Base-by-base conservation (phyloP, 2,113 vertebrate genomes). In the Cyphotilapia sp. region DNA sequence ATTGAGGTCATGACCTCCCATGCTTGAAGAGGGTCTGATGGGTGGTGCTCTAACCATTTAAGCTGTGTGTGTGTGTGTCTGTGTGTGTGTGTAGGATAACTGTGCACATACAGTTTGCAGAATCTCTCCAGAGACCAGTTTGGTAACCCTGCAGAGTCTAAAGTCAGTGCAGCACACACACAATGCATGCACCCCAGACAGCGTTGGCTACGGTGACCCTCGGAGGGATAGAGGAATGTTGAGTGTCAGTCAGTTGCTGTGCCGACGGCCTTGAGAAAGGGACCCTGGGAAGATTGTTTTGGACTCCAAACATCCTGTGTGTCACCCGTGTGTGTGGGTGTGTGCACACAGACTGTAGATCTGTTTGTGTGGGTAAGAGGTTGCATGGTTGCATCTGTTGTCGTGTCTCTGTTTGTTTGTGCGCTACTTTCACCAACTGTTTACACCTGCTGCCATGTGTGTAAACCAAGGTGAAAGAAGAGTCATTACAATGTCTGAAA, bases 271-370 rank as follows among this genome's bases (percentile, higher is more conserved):
- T 93, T 96, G 95, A 95, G 91, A 95, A 93, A 91, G 88, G 89
- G 94, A 96, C 93, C 95, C 90, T 95, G 95, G 93, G 95, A 96
- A 95, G 94, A 92, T 88, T 35, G 47, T 89, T 85, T 91, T 94
- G 93, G 93, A 94, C 89, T 93, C 92, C 93, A 88, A 94, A 95
- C 95, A 94, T 95, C 95, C 95, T 95, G 95, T 95, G 93, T 95
- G 89, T 93, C 89, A 83, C 85, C 49, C 78, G 66, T 91, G 89
- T 83, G 86, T 83, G 86, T 88, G 89, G 63, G 88, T 57, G 91
- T 91, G 87, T 80, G 86, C 71, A 16, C 88, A 91, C 83, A 33
- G 57, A 81, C 87, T 90, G 59, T 90, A 85, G 89, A 86, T 78
- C 84, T 87, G 87, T 82, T 86, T 92, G 71, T 85, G 89, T 90